These are phyloP conservation scores for Lanius ludovicianus DNA, from an alignment of 2,113 vertebrate species.

Conservation along the genomic window DNA sequence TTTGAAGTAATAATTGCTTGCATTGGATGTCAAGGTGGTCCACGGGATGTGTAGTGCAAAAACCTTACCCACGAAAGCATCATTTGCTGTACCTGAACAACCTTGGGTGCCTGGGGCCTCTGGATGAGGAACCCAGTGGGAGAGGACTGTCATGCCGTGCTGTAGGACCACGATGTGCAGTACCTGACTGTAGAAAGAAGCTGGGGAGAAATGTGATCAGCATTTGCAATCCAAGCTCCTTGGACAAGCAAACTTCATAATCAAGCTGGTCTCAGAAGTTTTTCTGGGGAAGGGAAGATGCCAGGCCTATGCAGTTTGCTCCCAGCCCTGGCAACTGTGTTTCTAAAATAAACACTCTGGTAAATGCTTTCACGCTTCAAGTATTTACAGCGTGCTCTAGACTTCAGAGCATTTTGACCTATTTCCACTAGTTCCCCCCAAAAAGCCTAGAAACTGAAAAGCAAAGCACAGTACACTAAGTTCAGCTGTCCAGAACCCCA, in stretches of 20 bases:
- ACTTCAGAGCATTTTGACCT: background rate
- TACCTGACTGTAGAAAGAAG: background rate
- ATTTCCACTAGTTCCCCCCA: background rate
- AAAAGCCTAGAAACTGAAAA: background rate
- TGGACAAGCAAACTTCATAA: background rate
- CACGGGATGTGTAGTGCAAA: background rate
- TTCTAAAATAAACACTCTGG: background rate
- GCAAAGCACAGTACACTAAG: background rate
- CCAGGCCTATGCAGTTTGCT: background rate
- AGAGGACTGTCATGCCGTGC: fast-evolving
- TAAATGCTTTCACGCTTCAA: background rate
- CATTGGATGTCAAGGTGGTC: background rate
- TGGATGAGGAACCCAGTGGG: background rate
- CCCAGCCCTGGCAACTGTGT: background rate
- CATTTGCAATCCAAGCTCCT: background rate
- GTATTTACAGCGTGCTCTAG: background rate
- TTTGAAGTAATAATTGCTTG: background rate
- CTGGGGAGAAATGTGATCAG: background rate
- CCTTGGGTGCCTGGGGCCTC: background rate
- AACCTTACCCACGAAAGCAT: background rate
- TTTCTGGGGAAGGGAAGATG: background rate
- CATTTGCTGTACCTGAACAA: background rate
- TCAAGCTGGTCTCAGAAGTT: background rate
- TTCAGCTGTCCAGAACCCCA: background rate
- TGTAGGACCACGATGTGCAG: background rate